These are phyloP conservation scores for Drosophila falleni DNA, from an alignment of 2,888 invertebrate genomes.

Conservation along the genomic window DNA sequence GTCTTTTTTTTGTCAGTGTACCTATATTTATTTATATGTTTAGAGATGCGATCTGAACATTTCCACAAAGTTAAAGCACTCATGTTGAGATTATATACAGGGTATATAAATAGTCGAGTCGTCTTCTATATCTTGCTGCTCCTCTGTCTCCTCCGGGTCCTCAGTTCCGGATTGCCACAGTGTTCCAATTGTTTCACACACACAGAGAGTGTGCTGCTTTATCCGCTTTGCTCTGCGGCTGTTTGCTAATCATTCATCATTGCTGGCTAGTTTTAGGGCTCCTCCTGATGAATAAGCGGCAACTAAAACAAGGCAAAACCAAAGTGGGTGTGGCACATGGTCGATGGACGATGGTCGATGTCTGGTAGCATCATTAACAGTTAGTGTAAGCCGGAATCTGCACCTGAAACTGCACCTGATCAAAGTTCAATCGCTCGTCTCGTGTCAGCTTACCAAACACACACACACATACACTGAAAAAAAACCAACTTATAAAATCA, in stretches of 20 bases:
- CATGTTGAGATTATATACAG: neutral
- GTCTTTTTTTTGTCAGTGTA: too few species aligned
- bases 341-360: neutral
- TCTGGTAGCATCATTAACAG: constrained; percentile 23
- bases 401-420: constrained; percentile 37
- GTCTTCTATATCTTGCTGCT: neutral
- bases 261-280: constrained; percentile 37
- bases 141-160: too few species aligned
- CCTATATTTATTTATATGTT: too few species aligned
- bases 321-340: constrained; percentile 8
- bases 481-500: too few species aligned
- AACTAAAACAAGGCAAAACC: constrained; percentile 48
- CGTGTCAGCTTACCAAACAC: constrained; percentile 51
- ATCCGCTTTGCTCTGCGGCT: constrained; percentile 51
- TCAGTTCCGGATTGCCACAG: neutral
- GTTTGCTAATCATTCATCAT: constrained; percentile 73
- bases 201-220: constrained; percentile 22
- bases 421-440: constrained; percentile 62
- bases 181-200: neutral
- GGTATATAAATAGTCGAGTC: constrained; percentile 4
- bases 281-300: constrained; percentile 69
- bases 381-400: constrained; percentile 9
- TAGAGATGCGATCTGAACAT: too few species aligned
- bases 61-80: neutral
- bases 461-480: neutral